Base-by-base conservation (phyloP, 2,888 invertebrate genomes). In the Iselma pallidipennis region DNA sequence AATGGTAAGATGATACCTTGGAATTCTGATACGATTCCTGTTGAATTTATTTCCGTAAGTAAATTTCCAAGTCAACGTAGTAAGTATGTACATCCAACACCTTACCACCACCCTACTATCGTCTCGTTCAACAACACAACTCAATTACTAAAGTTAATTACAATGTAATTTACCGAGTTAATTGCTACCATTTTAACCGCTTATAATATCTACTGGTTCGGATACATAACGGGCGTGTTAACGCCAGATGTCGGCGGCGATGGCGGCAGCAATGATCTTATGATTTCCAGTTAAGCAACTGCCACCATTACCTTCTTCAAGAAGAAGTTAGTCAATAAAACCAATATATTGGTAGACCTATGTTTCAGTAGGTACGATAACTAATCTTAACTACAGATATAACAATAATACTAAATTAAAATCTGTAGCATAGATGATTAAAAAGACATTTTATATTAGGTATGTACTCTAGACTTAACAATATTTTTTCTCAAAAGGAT, bases 111-210 rank as follows among this genome's bases (percentile, higher is more conserved):
- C 37, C 37, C 16, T 37, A 16, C 37, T 21, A 42, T 42, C 42
- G 42, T 42, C 42, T 42, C 42, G 42, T 42, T 42, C 19, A 42
- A 42, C 49, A 19, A 54, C 57, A 65, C 66, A 66, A 64, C 66
- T 66, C 64, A 66, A 66, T 66, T 66, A 64, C 64, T 55, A 65
- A 66, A 71, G 70, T 70, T 71, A 71, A 71, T 71, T 71, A 70
- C 67, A 67, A 63, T 67, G 69, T 68, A 70, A 70, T 70, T 71
- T 71, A 67, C 65, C 61, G 57, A 67, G 66, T 66, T 67, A 70
- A 71, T 71, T 69, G 62, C 69, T 64, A 56, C 67, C 66, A 70
- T 69, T 69, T 67, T 66, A 67, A 67, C 65, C 61, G 68, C 66
- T 69, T 63, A 66, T 67, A 65, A 68, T 68, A 66, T 59, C 63